These are phyloP conservation scores for Stenopsyche tienmushanensis DNA, from an alignment of 1,140 invertebrate genomes.

Conservation along the genomic window DNA sequence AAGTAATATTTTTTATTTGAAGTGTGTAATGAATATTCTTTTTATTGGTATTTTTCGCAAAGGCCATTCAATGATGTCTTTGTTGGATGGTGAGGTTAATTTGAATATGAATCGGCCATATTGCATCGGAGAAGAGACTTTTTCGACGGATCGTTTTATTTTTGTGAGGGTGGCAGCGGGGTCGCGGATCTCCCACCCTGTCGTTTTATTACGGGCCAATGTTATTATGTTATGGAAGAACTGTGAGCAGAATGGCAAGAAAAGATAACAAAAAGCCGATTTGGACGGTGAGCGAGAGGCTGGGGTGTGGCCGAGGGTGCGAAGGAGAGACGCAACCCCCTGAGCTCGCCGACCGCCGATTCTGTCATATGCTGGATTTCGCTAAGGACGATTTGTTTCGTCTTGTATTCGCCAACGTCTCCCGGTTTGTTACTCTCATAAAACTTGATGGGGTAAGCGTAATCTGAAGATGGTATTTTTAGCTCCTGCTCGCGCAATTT, in stretches of 20 bases:
- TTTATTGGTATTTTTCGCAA: no score
- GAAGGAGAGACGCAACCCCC: constrained; percentile 8
- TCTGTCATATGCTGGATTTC: constrained; percentile 41
- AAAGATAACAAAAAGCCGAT: constrained; percentile 43
- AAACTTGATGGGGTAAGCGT: constrained; percentile 40
- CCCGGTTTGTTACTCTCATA: constrained; percentile 33
- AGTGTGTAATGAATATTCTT: no score
- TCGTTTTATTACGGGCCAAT: constrained; percentile 41
- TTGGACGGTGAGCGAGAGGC: constrained; percentile 36
- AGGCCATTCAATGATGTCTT: no score
- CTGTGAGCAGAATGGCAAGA: constrained; percentile 42
- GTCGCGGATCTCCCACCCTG: background rate
- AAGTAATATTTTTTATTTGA: no score
- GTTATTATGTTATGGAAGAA: constrained; percentile 43
- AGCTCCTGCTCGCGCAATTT: background rate
- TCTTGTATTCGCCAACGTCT: constrained; percentile 24
- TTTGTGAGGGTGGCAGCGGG: background rate
- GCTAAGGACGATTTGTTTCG: constrained; percentile 42
- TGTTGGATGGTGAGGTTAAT: no score
- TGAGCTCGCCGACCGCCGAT: background rate
- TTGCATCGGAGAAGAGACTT: no score
- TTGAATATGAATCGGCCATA: no score
- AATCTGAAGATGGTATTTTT: constrained; percentile 40
- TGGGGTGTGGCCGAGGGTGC: constrained; percentile 1
- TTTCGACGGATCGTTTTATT: no score